phyloP scores from a whole-genome alignment of 2,113 vertebrate species.

The Hippopotamus amphibius region DNA sequence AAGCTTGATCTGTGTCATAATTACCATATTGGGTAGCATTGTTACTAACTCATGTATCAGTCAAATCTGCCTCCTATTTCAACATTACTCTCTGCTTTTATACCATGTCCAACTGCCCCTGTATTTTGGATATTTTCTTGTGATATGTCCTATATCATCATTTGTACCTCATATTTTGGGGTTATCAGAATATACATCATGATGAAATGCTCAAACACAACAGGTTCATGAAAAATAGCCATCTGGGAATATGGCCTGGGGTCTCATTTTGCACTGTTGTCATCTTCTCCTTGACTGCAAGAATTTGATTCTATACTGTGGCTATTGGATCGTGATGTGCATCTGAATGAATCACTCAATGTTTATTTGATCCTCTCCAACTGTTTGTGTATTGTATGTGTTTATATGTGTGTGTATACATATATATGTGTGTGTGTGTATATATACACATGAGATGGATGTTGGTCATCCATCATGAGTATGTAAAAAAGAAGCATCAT shows the following conservation, averaged over 20 bases:
- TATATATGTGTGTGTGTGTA: neutral
- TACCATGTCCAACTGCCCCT: neutral
- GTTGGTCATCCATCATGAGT: neutral
- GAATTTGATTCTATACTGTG: slow-evolving; percentile 23
- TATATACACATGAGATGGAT: neutral
- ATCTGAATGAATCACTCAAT: neutral
- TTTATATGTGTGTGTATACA: neutral
- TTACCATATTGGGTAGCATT: neutral
- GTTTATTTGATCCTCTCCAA: neutral
- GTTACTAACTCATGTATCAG: neutral
- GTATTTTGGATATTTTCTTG: neutral
- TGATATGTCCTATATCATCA: neutral
- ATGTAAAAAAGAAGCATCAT: neutral
- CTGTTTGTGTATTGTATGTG: neutral
- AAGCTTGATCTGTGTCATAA: neutral
- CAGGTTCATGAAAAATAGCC: neutral
- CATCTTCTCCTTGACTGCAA: slow-evolving; percentile 2
- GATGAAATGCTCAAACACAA: neutral
- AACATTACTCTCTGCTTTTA: neutral
- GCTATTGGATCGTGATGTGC: neutral
- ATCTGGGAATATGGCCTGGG: neutral
- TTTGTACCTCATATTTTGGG: neutral
- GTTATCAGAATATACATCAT: neutral
- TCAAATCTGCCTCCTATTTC: neutral
- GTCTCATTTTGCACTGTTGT: neutral